Evolutionary conservation across 1,140 invertebrate genomes (phyloP), one percentile per base, ranked within the genome.

Genomic region (Apis florea): DNA sequence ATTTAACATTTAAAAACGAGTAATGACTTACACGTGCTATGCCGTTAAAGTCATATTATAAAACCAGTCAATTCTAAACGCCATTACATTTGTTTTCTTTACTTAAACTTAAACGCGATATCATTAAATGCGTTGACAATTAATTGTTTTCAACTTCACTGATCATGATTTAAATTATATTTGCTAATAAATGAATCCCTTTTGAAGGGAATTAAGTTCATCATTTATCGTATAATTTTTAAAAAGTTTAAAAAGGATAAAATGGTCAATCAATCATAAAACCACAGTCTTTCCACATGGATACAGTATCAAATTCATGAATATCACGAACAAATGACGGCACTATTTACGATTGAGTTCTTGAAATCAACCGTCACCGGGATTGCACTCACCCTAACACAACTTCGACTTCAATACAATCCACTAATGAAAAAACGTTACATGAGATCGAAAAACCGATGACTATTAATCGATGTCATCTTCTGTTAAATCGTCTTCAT

Each of bases 401-500:
- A 58, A 66, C 40, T 56, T 58, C 10, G 24, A 61, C 26, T 26
- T 24, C 31, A 40, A 21, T 75, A 67, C 40, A 54, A n/a, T 51
- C 21, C 73, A 26, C 59, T 19, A 8, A 31, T 24, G 26, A 31
- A 15, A n/a, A 58, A 74, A 21, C 59, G 3, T 40, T 17, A 26
- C n/a, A 13, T 2, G 59, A 61, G 17, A 24, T 63, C 17, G 2
- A 70, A 19, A 54, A 51, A 59, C 9, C 9, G 13, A 3, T 13
- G 63, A 9, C 6, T 26, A 19, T 56, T 79, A 83, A 56, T 83
- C 40, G 31, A 88, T 74, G 67, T 89, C 88, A 11, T 91, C 91
- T 19, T 92, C 91, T 12, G 54, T 51, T 31, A 91, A 54, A 19
- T 91, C 88, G 12, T 92, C 93, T 6, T 92, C 90, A 21, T 92